A percentile compares a stretch with the other conserved stretches of the same genome.
phyloP scores from a whole-genome alignment of 2,888 invertebrate species.

The Sipha maydis region DNA sequence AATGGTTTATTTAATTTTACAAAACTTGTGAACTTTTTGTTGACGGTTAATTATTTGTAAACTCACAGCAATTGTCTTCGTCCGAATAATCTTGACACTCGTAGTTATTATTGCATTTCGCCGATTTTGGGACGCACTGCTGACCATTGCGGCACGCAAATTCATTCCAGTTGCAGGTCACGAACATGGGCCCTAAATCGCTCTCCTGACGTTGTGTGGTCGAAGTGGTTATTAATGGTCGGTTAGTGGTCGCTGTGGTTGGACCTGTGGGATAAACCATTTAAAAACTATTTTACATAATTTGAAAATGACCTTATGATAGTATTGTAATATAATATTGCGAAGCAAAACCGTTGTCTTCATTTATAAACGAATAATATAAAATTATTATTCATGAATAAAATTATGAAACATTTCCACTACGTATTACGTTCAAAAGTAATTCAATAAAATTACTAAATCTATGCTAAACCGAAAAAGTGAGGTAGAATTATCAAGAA shows the following conservation, averaged over 20 bases:
- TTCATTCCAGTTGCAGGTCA: conserved; percentile 66
- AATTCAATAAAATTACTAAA: too few species aligned
- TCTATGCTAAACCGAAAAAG: too few species aligned
- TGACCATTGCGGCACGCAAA: conserved; percentile 72
- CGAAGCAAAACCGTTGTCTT: too few species aligned
- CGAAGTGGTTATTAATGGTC: not conserved
- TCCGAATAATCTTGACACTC: conserved; percentile 76
- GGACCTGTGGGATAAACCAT: not conserved
- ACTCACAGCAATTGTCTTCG: conserved; percentile 73
- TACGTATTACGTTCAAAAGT: too few species aligned
- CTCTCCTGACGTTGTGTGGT: not conserved
- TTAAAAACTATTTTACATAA: not conserved
- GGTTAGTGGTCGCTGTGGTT: not conserved
- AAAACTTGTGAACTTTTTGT: too few species aligned
- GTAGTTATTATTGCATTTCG: conserved; percentile 72
- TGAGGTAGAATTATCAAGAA: too few species aligned
- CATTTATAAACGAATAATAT: too few species aligned
- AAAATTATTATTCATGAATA: too few species aligned
- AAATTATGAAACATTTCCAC: too few species aligned
- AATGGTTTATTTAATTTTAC: too few species aligned
- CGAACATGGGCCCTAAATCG: not conserved
- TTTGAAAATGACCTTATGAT: not conserved
- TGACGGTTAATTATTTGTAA: conserved; percentile 63
- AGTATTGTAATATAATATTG: too few species aligned
- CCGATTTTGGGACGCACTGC: conserved; percentile 72